Percentiles rank a stretch among this genome's conserved stretches.
phyloP scores from a whole-genome alignment of 2,113 vertebrate genomes.

The Alligator mississippiensis region DNA sequence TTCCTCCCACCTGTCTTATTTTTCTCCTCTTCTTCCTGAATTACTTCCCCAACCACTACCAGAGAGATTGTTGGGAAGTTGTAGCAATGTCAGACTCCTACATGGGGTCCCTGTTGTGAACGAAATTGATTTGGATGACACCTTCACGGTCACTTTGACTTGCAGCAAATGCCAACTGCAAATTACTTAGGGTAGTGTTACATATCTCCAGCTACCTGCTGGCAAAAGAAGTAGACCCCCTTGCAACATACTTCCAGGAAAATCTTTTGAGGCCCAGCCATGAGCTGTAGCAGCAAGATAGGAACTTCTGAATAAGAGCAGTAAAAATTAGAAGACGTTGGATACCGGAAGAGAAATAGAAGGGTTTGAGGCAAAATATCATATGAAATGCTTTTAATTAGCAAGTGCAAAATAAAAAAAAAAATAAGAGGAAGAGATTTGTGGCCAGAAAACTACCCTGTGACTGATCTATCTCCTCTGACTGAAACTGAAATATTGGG shows the following conservation, averaged over 20 bases:
- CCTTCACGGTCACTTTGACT: not conserved
- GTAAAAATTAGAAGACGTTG: not conserved
- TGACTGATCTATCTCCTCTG: not conserved
- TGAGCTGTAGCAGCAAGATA: not conserved
- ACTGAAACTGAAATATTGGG: not conserved
- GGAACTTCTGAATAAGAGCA: not conserved
- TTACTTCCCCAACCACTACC: not conserved
- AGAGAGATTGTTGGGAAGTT: not conserved
- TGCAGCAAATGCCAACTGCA: not conserved
- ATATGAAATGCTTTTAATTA: not conserved
- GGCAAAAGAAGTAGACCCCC: not conserved
- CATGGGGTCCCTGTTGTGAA: not conserved
- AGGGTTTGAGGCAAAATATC: not conserved
- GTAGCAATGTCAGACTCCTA: not conserved
- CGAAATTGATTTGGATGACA: not conserved
- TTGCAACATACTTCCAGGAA: not conserved
- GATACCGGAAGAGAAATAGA: rapidly evolving
- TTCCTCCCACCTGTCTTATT: not conserved
- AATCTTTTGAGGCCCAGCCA: not conserved
- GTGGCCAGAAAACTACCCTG: not conserved
- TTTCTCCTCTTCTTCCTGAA: not conserved
- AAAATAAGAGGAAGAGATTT: not conserved
- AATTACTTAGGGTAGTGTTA: not conserved
- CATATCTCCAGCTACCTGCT: not conserved
- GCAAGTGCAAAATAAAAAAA: not conserved